Evolutionary conservation across 2,888 invertebrate genomes (phyloP).

Genomic region (Margaritifera margaritifera): DNA sequence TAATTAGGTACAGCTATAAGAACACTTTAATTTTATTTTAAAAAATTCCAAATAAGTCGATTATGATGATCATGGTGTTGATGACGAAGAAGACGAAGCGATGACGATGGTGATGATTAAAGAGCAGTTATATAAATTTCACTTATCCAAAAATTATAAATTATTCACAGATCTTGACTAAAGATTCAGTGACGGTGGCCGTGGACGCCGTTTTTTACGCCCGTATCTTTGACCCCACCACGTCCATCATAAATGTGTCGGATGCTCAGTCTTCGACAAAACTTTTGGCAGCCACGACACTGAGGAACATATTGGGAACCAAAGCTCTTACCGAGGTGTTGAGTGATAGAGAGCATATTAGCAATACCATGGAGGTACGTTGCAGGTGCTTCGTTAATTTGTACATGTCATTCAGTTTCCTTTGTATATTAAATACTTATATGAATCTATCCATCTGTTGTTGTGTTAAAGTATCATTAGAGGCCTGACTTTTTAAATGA

Average conservation of each 20-base stretch:
- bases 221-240: constrained; percentile 64
- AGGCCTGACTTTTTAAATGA: too few relatives aligned
- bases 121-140: too few relatives aligned
- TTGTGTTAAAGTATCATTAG: too few relatives aligned
- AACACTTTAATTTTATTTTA: too few relatives aligned
- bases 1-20: too few relatives aligned
- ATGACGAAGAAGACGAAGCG: too few relatives aligned
- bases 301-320: constrained; percentile 66
- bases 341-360: constrained; percentile 66
- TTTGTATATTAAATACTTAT: too few relatives aligned
- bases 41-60: too few relatives aligned
- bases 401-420: neutral
- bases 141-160: too few relatives aligned
- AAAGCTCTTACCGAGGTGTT: constrained; percentile 64
- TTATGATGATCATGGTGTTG: too few relatives aligned
- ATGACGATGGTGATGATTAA: too few relatives aligned
- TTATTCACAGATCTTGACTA: constrained; percentile 60
- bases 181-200: constrained; percentile 69
- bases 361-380: constrained; percentile 62
- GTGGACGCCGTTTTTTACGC: constrained; percentile 71
- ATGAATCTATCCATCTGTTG: too few relatives aligned
- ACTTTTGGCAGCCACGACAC: constrained; percentile 67
- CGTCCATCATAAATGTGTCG: constrained; percentile 66
- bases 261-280: constrained; percentile 65
- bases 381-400: neutral